Evolutionary conservation across 2,888 invertebrate species (phyloP).

Genomic region (Melipona bicolor): DNA sequence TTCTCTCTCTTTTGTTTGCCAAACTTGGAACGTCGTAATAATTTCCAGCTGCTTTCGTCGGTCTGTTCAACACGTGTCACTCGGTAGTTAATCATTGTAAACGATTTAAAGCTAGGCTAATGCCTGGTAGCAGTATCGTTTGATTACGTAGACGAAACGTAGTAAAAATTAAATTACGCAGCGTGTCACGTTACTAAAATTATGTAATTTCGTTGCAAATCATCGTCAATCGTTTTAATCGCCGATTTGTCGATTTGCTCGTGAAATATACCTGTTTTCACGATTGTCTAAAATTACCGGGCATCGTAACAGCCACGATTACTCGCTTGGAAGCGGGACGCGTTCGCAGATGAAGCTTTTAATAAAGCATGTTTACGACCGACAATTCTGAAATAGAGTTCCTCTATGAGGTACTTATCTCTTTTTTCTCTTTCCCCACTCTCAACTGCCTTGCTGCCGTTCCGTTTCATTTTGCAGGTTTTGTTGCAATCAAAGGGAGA

Average conservation of each 20-base stretch:
- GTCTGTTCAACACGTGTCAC: neutral
- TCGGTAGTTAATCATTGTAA: neutral
- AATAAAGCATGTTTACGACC: conserved; percentile 9
- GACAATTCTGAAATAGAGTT: neutral
- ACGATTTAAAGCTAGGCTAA: neutral
- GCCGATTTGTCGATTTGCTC: conserved; percentile 15
- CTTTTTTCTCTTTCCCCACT: neutral
- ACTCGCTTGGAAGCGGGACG: conserved; percentile 14
- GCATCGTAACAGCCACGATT: conserved; percentile 32
- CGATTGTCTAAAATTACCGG: conserved; percentile 43
- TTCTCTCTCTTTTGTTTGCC: neutral
- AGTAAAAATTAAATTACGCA: too few relatives aligned
- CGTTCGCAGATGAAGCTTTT: conserved; percentile 35
- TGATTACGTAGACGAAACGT: too few relatives aligned
- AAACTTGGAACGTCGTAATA: neutral
- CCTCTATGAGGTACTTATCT: neutral
- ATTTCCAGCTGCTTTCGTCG: neutral
- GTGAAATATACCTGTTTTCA: conserved; percentile 19
- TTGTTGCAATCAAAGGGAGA: neutral
- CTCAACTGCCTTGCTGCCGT: neutral
- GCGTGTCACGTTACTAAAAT: too few relatives aligned
- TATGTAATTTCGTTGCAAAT: too few relatives aligned
- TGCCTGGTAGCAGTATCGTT: too few relatives aligned
- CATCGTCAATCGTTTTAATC: conserved; percentile 33
- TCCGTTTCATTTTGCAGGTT: neutral